Percentiles rank a stretch among this genome's conserved stretches.
These are phyloP conservation scores for Hemibagrus wyckioides DNA, from an alignment of 2,113 vertebrate species.

Conservation along the genomic window DNA sequence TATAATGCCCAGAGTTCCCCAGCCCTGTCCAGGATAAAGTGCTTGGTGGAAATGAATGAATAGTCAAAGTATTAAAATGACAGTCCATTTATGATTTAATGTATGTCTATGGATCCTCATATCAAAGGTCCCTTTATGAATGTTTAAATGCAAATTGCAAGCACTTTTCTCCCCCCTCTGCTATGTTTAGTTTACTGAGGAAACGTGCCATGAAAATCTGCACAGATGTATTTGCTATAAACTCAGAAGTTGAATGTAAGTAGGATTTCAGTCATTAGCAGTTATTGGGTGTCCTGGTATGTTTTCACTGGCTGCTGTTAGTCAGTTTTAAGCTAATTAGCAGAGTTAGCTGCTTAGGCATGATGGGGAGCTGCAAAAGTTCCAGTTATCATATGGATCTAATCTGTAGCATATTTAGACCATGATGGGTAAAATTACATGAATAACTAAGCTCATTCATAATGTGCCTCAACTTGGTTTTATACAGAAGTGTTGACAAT, in stretches of 20 bases:
- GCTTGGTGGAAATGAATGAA: not conserved
- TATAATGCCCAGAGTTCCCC: not conserved
- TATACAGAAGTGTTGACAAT: not conserved
- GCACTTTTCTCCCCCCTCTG: not conserved
- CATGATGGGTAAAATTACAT: not conserved
- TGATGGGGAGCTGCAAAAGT: not conserved
- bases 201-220: not conserved
- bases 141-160: not conserved
- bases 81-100: not conserved
- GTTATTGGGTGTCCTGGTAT: too few relatives aligned
- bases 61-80: not conserved
- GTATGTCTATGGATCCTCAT: not conserved
- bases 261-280: not conserved
- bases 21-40: not conserved
- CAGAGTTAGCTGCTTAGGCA: not conserved
- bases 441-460: not conserved
- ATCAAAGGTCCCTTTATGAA: not conserved
- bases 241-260: not conserved
- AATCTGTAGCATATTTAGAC: not conserved
- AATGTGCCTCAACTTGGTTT: not conserved
- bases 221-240: not conserved
- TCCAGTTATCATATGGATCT: not conserved
- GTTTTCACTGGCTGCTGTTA: too few relatives aligned
- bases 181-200: too few relatives aligned
- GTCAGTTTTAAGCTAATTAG: not conserved